Conservation (phyloP, 2,888 invertebrate species). For the Arctia plantaginis region DNA sequence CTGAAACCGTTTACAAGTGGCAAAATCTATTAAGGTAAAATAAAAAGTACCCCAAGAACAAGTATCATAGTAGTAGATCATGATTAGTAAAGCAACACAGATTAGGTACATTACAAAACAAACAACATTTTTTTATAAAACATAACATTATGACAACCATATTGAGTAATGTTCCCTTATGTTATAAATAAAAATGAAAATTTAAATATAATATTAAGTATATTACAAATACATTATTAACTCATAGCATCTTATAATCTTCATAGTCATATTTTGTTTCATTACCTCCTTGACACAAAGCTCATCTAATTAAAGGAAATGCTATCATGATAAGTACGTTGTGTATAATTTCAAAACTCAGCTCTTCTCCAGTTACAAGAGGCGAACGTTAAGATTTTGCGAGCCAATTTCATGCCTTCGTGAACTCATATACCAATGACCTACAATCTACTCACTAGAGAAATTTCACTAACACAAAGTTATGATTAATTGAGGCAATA, state of each 20-base stretch:
- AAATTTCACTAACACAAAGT: slow-evolving; percentile 85
- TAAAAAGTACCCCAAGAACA: too few species aligned
- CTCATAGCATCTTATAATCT: neutral
- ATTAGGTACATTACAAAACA: too few species aligned
- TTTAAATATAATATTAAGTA: neutral
- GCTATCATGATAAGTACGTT: slow-evolving; percentile 40
- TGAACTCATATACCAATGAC: slow-evolving; percentile 82
- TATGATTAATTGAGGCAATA: slow-evolving; percentile 86
- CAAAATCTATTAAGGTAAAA: too few species aligned
- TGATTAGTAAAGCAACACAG: neutral
- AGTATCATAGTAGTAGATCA: neutral
- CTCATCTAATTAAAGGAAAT: slow-evolving; percentile 42
- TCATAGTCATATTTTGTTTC: slow-evolving; percentile 2
- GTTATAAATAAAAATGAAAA: neutral
- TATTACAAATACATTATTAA: neutral
- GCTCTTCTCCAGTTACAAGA: slow-evolving; percentile 70
- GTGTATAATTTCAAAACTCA: slow-evolving; percentile 63
- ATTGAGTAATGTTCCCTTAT: neutral
- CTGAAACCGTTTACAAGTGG: neutral
- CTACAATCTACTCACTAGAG: slow-evolving; percentile 68
- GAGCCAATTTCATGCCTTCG: slow-evolving; percentile 85
- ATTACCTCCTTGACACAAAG: slow-evolving; percentile 30
- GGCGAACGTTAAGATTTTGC: slow-evolving; percentile 73
- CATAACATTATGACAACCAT: neutral
- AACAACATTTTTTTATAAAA: too few species aligned